Evolutionary conservation across 2,797 vertebrate genomes (phyloP), one percentile per base, ranked within the genome.

Genomic region (Scolopax bukidnonensis): DNA sequence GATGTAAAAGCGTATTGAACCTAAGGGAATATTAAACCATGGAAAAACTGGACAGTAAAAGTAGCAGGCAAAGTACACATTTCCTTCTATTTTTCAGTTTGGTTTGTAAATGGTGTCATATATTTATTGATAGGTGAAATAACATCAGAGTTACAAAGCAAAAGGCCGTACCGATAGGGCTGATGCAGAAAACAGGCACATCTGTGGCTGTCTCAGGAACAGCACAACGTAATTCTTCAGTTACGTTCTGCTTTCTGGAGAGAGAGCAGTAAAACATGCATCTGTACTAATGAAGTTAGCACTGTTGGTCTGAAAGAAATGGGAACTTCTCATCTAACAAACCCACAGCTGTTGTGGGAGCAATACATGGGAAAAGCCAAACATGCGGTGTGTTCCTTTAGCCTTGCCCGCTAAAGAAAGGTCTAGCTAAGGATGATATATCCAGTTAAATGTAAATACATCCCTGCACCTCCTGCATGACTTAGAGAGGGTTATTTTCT

Each of bases 41-140:
- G 48, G 73, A 74, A 47, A 85, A 87, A 75, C 10, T 18, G 30
- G 36, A 38, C 56, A 54, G 28, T 87, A 60, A 71, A 81, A 85
- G 82, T 17, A 63, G 76, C 79, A 78, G 61, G 50, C 30, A 41
- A 68, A 65, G n/a, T 75, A 69, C n/a, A 13, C 3, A 57, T 87
- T 71, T 67, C 67, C 57, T 89, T 83, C 53, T 15, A 0, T 32
- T 92, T 93, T 76, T 54, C 82, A 41, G 32, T 45, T 85, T 27
- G 14, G 32, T 92, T 89, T 87, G 61, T 85, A 70, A 78, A 3
- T 1, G 36, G 60, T 36, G 30, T 88, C 57, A 43, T 30, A 0
- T 21, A 45, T 80, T 91, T 82, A 36, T 45, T 38, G 50, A 90
- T 65, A 91, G 56, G 50, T 87, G 78, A 83, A 85, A 71, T 60